Evolutionary conservation across 2,113 vertebrate genomes (phyloP), one percentile per base, ranked within the genome.

Genomic region (Pristiophorus japonicus): DNA sequence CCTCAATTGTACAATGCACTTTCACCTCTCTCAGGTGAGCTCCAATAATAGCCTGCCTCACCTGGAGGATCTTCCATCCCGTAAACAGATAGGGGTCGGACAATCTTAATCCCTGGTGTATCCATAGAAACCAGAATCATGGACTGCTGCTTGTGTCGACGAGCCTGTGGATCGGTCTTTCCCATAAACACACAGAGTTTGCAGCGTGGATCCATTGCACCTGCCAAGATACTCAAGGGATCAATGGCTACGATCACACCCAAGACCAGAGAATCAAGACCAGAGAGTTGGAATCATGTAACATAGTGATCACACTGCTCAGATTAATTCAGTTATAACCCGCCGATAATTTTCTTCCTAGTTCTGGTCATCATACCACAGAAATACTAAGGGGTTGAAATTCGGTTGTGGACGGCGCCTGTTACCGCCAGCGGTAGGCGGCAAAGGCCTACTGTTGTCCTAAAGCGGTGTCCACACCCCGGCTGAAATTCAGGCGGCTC

Each of bases 121-220:
- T 97, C 96, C 97, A 97, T 97, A 95, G 97, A 96, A 87, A 97
- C 96, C 95, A 97, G 96, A 55, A 97, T 92, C 96, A 97, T 96
- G 0, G 96, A 96, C 92, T 97, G 97, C 95, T 97, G 97, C 95
- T 16, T 94, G 96, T 97, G 97, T 2, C 96, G 95, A 1, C 96
- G 96, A 70, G 97, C 97, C 0, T 88, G 67, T 0, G 96, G 96
- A 96, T 97, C 96, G 22, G 96, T 96, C 96, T 97, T 97, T 55
- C 97, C 97, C 97, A 97, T 96, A 84, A 98, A 97, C 95, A 98
- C 66, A 3, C 96, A 97, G 38, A 97, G 96, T 10, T 96, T 97
- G 95, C 97, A 98, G 42, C 51, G 94, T 95, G 96, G 96, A 81
- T 97, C 96, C 96, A 97, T 96, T 81, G 96, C 96, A 5, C 96